Conservation (phyloP, 2,888 invertebrate species). For the Axea sp. region DNA sequence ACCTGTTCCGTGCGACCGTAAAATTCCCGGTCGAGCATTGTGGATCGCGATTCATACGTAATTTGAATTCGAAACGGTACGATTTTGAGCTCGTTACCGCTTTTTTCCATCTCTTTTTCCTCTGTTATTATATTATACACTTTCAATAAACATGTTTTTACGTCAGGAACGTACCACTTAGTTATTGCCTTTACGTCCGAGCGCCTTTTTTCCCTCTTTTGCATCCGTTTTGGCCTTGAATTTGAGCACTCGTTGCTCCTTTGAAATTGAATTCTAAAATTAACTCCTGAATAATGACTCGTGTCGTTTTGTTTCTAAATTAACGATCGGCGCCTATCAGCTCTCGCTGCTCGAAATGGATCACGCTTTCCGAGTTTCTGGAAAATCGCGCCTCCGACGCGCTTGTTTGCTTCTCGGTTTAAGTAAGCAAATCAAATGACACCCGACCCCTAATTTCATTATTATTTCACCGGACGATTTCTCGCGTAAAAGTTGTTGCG, state of each 20-base stretch:
- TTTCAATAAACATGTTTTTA: slow-evolving; percentile 58
- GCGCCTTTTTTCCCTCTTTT: slow-evolving; percentile 10
- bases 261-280: slow-evolving; percentile 50
- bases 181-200: slow-evolving; percentile 41
- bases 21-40: slow-evolving; percentile 43
- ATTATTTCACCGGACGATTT: too few species aligned
- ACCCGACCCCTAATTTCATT: too few species aligned
- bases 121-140: slow-evolving; percentile 52
- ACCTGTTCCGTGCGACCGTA: slow-evolving; percentile 48
- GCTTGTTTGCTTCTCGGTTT: too few species aligned
- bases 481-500: too few species aligned
- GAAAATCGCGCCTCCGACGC: too few species aligned
- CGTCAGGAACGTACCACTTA: slow-evolving; percentile 47
- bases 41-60: slow-evolving; percentile 51
- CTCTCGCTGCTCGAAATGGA: not conserved
- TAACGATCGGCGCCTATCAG: not conserved
- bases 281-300: too few species aligned
- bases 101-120: slow-evolving; percentile 49
- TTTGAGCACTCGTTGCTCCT: slow-evolving; percentile 16
- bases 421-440: too few species aligned
- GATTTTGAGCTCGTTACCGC: slow-evolving; percentile 55
- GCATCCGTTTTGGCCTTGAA: slow-evolving; percentile 24
- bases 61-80: slow-evolving; percentile 55
- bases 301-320: slow-evolving; percentile 8
- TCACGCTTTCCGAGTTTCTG: too few species aligned